Conservation (phyloP, 2,797 vertebrate species). For the Geotrypetes seraphini region DNA sequence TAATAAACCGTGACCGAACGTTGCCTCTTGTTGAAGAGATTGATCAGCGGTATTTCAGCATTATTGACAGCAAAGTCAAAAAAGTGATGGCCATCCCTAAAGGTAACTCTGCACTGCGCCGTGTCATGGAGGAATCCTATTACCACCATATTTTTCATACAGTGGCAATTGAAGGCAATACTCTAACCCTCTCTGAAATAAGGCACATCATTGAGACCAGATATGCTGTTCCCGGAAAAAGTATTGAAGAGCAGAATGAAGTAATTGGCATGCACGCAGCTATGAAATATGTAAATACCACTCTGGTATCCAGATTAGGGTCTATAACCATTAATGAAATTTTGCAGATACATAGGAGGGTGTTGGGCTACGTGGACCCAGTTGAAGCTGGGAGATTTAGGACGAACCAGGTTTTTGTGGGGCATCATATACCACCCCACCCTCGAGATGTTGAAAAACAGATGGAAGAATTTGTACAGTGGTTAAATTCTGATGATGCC, state of each 20-base stretch:
- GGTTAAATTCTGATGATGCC: conserved; percentile 89
- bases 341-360: conserved; percentile 83
- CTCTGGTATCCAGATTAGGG: conserved; percentile 70
- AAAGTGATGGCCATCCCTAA: conserved; percentile 93
- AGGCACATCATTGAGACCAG: conserved; percentile 92
- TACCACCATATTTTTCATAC: conserved; percentile 98
- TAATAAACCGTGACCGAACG: conserved; percentile 81
- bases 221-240: conserved; percentile 87
- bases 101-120: conserved; percentile 78
- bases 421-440: conserved; percentile 87
- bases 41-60: conserved; percentile 85
- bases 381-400: conserved; percentile 83
- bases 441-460: conserved; percentile 79
- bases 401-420: conserved; percentile 84
- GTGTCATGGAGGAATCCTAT: conserved; percentile 94
- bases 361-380: conserved; percentile 85
- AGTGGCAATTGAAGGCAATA: conserved; percentile 93
- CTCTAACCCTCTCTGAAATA: conserved; percentile 86
- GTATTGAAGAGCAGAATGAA: conserved; percentile 91
- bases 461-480: conserved; percentile 86
- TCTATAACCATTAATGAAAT: conserved; percentile 65
- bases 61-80: conserved; percentile 87
- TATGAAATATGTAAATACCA: conserved; percentile 88
- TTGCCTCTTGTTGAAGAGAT: conserved; percentile 92
- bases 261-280: conserved; percentile 88